phyloP scores from a whole-genome alignment of 2,797 vertebrate genomes.

The Malacoctenus gilli region DNA sequence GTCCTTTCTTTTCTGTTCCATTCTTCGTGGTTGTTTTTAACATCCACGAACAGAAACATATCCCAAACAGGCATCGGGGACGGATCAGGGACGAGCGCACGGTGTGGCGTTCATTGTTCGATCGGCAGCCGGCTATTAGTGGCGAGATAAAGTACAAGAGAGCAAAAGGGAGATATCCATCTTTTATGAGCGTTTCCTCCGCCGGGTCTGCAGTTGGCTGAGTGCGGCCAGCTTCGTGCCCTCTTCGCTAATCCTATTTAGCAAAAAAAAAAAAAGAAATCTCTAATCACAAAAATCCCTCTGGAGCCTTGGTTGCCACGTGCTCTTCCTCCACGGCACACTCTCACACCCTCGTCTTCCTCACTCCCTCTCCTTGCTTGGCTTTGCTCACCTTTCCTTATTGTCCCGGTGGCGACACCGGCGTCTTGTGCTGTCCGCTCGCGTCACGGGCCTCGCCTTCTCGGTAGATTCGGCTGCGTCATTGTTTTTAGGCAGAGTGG shows the following conservation, averaged over 20 bases:
- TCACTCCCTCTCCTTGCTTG: neutral
- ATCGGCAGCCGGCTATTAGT: slow-evolving; percentile 52
- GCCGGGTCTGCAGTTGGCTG: slow-evolving; percentile 34
- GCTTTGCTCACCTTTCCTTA: slow-evolving; percentile 1
- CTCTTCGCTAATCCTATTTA: slow-evolving; percentile 66
- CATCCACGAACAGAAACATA: slow-evolving; percentile 16
- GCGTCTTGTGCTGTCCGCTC: slow-evolving; percentile 9
- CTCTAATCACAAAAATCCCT: slow-evolving; percentile 58
- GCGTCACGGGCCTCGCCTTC: slow-evolving; percentile 1
- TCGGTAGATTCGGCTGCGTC: slow-evolving; percentile 12
- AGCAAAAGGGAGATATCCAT: slow-evolving; percentile 56
- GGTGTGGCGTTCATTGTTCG: slow-evolving; percentile 27
- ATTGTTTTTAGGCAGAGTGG: slow-evolving; percentile 10
- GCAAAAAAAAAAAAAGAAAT: too few relatives aligned
- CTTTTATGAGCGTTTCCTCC: slow-evolving; percentile 60
- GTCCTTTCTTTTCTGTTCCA: too few relatives aligned
- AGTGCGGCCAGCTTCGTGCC: slow-evolving; percentile 41
- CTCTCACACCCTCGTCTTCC: neutral
- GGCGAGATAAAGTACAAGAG: slow-evolving; percentile 42
- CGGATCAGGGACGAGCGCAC: slow-evolving; percentile 8
- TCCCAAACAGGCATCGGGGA: slow-evolving; percentile 26
- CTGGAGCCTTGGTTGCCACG: slow-evolving; percentile 24
- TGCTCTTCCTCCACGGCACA: slow-evolving; percentile 45
- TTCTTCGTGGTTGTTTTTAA: neutral
- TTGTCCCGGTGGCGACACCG: slow-evolving; percentile 7